Evolutionary conservation across 1,140 invertebrate species (phyloP).

Genomic region (Leptoteleia sp.): DNA sequence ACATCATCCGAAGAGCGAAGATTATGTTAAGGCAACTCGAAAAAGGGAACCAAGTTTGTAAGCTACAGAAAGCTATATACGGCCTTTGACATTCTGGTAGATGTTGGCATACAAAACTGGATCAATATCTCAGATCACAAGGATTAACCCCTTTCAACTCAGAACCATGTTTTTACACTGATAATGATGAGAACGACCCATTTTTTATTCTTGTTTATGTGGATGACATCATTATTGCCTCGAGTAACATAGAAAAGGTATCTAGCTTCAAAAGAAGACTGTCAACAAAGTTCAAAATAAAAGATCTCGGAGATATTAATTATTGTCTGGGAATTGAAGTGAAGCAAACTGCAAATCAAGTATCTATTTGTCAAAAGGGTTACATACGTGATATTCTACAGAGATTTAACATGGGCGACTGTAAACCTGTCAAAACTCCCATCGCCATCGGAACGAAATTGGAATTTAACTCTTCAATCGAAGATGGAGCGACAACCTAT

Average conservation of each 20-base stretch:
- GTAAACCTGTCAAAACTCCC: slow-evolving; percentile 53
- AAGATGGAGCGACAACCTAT: not conserved
- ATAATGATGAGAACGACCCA: not conserved
- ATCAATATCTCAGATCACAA: not conserved
- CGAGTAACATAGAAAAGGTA: slow-evolving; percentile 23
- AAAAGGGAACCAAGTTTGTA: slow-evolving; percentile 65
- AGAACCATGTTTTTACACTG: not conserved
- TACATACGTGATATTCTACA: slow-evolving; percentile 51
- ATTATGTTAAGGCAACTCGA: slow-evolving; percentile 16
- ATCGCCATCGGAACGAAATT: slow-evolving; percentile 19
- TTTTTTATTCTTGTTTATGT: slow-evolving; percentile 69
- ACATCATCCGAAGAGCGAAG: not conserved
- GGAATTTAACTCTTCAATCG: not conserved
- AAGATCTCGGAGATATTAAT: slow-evolving; percentile 11
- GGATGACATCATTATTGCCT: slow-evolving; percentile 73
- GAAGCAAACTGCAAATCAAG: slow-evolving; percentile 5
- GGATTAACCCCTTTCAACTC: not conserved
- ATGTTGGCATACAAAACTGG: not conserved
- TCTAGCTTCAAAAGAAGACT: slow-evolving; percentile 6
- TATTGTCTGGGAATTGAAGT: slow-evolving; percentile 39
- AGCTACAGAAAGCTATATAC: slow-evolving; percentile 72
- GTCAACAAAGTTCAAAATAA: slow-evolving; percentile 9
- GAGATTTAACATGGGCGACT: slow-evolving; percentile 59
- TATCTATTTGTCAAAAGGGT: slow-evolving; percentile 39
- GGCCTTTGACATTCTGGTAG: slow-evolving; percentile 72